Evolutionary conservation across 2,888 invertebrate genomes (phyloP).

Genomic region (Lasioglossum calceatum): DNA sequence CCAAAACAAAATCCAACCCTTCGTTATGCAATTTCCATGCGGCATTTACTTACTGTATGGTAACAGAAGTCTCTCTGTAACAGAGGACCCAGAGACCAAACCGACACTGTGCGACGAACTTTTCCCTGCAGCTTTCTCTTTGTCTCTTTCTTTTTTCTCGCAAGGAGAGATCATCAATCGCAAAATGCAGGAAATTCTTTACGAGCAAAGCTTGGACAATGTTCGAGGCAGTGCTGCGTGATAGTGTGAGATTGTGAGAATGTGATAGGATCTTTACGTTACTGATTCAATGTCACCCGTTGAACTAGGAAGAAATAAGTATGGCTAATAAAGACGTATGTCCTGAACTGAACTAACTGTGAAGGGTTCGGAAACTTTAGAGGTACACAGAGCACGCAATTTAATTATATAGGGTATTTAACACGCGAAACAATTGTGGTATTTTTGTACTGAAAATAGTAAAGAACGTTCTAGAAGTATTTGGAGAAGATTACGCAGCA

Average conservation of each 20-base stretch:
- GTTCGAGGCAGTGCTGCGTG: neutral
- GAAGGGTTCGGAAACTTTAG: neutral
- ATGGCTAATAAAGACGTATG: neutral
- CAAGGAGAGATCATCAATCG: neutral
- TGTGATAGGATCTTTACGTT: neutral
- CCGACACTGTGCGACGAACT: constrained; percentile 27
- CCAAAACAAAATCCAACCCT: constrained; percentile 71
- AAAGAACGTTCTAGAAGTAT: neutral
- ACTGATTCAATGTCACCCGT: neutral
- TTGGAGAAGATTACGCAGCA: neutral
- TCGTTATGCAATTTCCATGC: constrained; percentile 73
- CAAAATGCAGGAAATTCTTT: neutral
- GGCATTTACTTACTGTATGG: constrained; percentile 55
- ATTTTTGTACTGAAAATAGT: neutral
- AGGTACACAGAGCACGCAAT: neutral
- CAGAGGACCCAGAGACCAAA: constrained; percentile 55
- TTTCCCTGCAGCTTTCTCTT: constrained; percentile 17
- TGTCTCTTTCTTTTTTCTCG: constrained; percentile 10
- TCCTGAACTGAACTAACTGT: neutral
- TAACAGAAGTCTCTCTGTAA: constrained; percentile 43
- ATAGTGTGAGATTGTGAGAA: neutral
- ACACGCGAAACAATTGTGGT: neutral
- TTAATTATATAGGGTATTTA: neutral
- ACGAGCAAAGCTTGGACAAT: neutral
- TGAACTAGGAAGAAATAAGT: neutral